Conservation (phyloP, 2,888 invertebrate genomes). For the Dryadula phaetusa region DNA sequence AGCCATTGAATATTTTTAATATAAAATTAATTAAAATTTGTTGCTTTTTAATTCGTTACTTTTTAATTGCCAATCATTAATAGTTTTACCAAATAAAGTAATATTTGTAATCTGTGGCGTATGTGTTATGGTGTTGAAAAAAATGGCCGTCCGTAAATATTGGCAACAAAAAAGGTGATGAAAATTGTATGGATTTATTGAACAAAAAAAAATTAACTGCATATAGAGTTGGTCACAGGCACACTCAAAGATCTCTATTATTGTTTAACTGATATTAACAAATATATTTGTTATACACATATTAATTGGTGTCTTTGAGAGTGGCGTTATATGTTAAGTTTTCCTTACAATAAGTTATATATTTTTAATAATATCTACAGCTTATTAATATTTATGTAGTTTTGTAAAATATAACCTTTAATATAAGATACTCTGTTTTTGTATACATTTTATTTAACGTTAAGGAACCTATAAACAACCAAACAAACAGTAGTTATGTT, state of each 20-base stretch:
- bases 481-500: background rate
- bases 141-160: slow-evolving; percentile 16
- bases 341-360: slow-evolving; percentile 5
- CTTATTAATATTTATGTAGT: slow-evolving; percentile 15
- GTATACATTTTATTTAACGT: background rate
- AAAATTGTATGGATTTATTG: slow-evolving; percentile 9
- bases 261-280: background rate
- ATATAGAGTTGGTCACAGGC: background rate
- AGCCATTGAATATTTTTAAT: background rate
- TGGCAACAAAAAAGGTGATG: slow-evolving; percentile 5
- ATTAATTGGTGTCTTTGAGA: background rate
- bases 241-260: background rate
- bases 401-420: background rate
- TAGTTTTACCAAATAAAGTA: background rate
- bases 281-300: background rate
- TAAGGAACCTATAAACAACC: no score
- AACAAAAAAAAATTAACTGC: background rate
- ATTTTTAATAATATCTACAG: slow-evolving; percentile 4
- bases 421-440: no score
- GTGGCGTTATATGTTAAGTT: background rate
- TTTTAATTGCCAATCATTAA: background rate
- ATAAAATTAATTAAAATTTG: background rate
- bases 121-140: slow-evolving; percentile 5
- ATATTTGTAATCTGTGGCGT: background rate
- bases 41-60: background rate